Percentiles rank a stretch among this genome's conserved stretches.
Conservation (phyloP, 2,113 vertebrate genomes). For the Ictalurus furcatus region DNA sequence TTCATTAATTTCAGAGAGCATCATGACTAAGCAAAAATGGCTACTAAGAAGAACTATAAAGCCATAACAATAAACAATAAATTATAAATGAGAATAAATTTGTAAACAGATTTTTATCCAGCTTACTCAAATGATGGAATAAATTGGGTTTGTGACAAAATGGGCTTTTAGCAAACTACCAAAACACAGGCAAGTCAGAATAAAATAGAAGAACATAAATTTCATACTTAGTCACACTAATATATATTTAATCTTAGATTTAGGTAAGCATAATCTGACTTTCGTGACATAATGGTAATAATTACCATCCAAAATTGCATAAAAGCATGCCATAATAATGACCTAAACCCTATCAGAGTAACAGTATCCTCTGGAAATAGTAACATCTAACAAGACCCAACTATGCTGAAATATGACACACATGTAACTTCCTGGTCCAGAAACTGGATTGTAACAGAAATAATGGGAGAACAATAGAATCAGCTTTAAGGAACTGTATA, state of each 20-base stretch:
- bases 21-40: background rate
- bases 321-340: background rate
- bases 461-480: background rate
- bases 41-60: background rate
- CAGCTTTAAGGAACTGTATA: background rate
- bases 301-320: background rate
- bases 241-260: background rate
- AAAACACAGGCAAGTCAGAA: background rate
- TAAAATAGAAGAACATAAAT: background rate
- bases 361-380: background rate
- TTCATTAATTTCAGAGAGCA: background rate
- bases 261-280: background rate
- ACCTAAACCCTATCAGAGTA: background rate
- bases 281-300: too few species aligned
- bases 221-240: background rate
- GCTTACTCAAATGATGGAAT: background rate
- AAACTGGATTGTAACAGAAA: background rate
- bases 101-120: background rate
- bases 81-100: background rate
- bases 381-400: background rate
- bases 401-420: background rate
- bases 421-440: background rate
- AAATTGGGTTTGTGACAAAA: background rate
- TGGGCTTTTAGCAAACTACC: background rate
- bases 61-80: background rate